Evolutionary conservation across 2,888 invertebrate genomes (phyloP).

Genomic region (Crioceris asparagi): DNA sequence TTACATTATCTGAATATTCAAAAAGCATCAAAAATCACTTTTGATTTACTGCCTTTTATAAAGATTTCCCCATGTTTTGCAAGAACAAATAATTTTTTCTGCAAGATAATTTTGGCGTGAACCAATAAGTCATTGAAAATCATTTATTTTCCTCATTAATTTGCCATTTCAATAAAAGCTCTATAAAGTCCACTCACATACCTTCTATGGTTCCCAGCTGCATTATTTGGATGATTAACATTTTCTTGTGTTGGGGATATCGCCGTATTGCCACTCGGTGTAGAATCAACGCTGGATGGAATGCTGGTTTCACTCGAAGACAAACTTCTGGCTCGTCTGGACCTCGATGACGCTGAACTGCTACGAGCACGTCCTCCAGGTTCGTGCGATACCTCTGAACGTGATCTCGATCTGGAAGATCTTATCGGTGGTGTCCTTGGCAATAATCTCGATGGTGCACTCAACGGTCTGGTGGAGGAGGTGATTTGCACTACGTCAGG

Average conservation of each 20-base stretch:
- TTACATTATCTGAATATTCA: too few relatives aligned
- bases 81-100: too few relatives aligned
- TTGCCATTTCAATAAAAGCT: too few relatives aligned
- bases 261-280: conserved; percentile 28
- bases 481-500: background rate
- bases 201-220: too few relatives aligned
- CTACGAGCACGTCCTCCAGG: conserved; percentile 28
- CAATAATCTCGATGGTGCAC: conserved; percentile 31
- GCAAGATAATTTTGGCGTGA: too few relatives aligned
- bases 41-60: too few relatives aligned
- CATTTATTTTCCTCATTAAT: too few relatives aligned
- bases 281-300: conserved; percentile 34
- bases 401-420: conserved; percentile 22
- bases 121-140: too few relatives aligned
- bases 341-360: conserved; percentile 34
- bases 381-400: conserved; percentile 26
- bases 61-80: too few relatives aligned
- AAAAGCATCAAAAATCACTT: too few relatives aligned
- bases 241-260: conserved; percentile 24
- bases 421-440: conserved; percentile 13
- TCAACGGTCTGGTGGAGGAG: conserved; percentile 30
- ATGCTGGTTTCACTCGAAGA: conserved; percentile 36
- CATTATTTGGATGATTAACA: too few relatives aligned
- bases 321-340: conserved; percentile 32
- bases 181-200: too few relatives aligned